phyloP scores from a whole-genome alignment of 2,113 vertebrate genomes.

The Garra rufa region DNA sequence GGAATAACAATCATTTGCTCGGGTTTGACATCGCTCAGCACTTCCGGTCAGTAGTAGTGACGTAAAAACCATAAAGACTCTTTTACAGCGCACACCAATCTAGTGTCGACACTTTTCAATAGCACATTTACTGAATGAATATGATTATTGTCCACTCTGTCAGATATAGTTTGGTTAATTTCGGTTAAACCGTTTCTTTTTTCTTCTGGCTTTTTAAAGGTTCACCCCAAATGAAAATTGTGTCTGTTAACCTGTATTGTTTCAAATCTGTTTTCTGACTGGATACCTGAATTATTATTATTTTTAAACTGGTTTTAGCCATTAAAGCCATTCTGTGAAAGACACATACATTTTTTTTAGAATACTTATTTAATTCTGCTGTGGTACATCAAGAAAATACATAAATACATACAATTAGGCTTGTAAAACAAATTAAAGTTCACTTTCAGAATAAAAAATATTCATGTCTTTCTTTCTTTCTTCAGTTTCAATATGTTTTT shows the following conservation, averaged over 20 bases:
- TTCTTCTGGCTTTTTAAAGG: neutral
- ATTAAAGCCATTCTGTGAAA: neutral
- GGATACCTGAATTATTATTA: no score
- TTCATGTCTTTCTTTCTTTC: no score
- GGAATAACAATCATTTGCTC: neutral
- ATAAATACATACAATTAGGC: neutral
- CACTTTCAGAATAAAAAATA: no score
- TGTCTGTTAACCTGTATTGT: neutral
- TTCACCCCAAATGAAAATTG: neutral
- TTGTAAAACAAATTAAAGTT: neutral
- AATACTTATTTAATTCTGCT: neutral
- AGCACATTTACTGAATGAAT: neutral
- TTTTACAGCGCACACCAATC: conserved; percentile 10
- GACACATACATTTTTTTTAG: neutral
- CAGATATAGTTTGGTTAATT: neutral
- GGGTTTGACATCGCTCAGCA: neutral
- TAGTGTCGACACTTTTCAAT: neutral
- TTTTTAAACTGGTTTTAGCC: no score
- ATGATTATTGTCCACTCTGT: neutral
- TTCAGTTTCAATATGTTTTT: no score
- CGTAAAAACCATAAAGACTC: conserved; percentile 32
- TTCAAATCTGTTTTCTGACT: neutral
- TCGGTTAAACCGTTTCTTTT: neutral
- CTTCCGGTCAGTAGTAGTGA: conserved; percentile 55
- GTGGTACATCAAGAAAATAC: neutral